Base-by-base conservation (phyloP, 2,888 invertebrate species). In the Tachystola acroxantha region DNA sequence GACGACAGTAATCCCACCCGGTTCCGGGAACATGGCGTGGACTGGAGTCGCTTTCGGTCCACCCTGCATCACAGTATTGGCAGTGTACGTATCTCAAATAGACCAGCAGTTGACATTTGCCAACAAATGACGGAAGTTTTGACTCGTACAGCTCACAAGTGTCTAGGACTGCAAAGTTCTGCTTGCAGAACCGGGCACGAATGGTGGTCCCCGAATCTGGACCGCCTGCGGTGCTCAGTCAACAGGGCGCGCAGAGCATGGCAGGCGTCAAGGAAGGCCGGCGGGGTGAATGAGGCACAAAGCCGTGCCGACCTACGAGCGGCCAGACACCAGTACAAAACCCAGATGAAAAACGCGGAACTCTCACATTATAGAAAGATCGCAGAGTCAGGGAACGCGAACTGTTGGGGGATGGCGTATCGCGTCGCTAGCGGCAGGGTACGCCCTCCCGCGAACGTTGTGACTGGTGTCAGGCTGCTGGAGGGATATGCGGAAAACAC, bases 391-490 rank as follows among this genome's bases (percentile, higher is more conserved):
- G 52, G 52, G 0, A 52, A 50, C 24, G 37, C 11, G 0, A 28
- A 33, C 7, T 33, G 22, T 0, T 37, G 37, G 37, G 32, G 37
- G 6, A 6, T 50, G 1, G 58, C 57, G 0, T 61, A 58, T 3
- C 30, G 51, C 0, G 43, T 28, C 0, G 53, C 55, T 0, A 41
- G 42, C 4, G 55, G 53, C 1, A 30, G 48, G 1, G 5, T 32
- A 0, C 41, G 55, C 1, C 47, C 53, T 0, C 54, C 53, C 0
- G 10, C 32, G 0, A 53, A 50, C 6, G 36, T 57, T 0, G 10
- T 53, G 0, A 36, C 45, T 1, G 55, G 51, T 0, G 24, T 40
- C 0, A 34, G 24, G 1, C 30, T 46, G 0, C 32, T 22, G 0
- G 43, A 43, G 1, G 42, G 44, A 0, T 32, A 2, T 10, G 12